Evolutionary conservation across 2,888 invertebrate species (phyloP), one percentile per base, ranked within the genome.

Genomic region (Nymphalis urticae): DNA sequence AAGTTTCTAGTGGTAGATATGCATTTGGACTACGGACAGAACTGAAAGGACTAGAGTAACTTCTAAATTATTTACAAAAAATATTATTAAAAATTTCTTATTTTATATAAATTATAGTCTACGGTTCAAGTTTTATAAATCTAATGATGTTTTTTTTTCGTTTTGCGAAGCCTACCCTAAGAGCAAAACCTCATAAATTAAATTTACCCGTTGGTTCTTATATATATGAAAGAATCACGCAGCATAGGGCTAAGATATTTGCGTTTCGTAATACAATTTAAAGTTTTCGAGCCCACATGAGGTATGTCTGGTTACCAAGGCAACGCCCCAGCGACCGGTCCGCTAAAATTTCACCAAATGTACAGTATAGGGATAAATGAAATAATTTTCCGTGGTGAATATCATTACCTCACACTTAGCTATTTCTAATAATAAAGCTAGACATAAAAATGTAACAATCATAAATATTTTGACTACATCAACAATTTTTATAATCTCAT

Each of bases 301-400:
- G 89, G 86, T 88, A 89, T 80, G 84, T 82, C 85, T 84, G 80
- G 91, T 92, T 84, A 82, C 84, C 81, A 91, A 89, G 74, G 92
- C 84, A 92, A 92, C 92, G 77, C 92, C 92, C 92, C 75, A 70
- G 70, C 76, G 82, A 79, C 83, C 82, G 82, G 82, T 79, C 81
- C 80, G 82, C 85, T 81, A 85, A 66, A 88, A 86, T 88, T 90
- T 84, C 85, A 83, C 88, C 84, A 88, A 90, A 86, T 85, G 85
- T 87, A 80, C 79, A 82, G 83, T 73, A 68, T 85, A 82, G 82
- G 87, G 86, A 87, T 86, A 87, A 87, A 87, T 89, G 86, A 89
- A 89, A 85, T 87, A 87, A 85, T 90, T 90, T 90, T 87, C 88
- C 87, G 84, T 86, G 89, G 88, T 92, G 92, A 92, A 92, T 92